These are phyloP conservation scores for Tragopan temminckii DNA, from an alignment of 2,797 vertebrate species.

Conservation along the genomic window DNA sequence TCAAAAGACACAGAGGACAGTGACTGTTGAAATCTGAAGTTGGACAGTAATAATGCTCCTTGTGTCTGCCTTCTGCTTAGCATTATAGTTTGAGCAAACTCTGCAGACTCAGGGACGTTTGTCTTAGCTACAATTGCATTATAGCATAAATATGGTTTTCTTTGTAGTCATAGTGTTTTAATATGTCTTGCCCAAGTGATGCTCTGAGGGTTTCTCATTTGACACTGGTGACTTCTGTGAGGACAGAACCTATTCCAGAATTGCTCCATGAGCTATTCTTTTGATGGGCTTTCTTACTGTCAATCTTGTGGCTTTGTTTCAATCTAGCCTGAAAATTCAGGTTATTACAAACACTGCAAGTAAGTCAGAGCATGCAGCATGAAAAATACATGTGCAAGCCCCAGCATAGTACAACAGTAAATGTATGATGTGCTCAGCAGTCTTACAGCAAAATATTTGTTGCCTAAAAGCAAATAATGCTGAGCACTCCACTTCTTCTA, in stretches of 20 bases:
- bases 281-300: neutral
- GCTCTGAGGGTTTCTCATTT: neutral
- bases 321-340: neutral
- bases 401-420: neutral
- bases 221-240: neutral
- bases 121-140: neutral
- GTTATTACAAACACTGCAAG: neutral
- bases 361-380: neutral
- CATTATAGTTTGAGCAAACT: neutral
- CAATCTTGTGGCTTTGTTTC: neutral
- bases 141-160: neutral
- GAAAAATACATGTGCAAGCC: constrained; percentile 20
- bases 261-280: neutral
- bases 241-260: neutral
- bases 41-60: neutral
- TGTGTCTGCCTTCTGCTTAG: constrained; percentile 12
- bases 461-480: constrained; percentile 12
- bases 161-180: neutral
- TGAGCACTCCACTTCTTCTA: neutral
- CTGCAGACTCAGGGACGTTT: neutral
- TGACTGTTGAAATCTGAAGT: neutral
- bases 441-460: constrained; percentile 26
- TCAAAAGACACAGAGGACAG: neutral
- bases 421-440: constrained; percentile 8
- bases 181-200: neutral